Conservation (phyloP, 2,888 invertebrate genomes). For the Ochropacha duplaris region DNA sequence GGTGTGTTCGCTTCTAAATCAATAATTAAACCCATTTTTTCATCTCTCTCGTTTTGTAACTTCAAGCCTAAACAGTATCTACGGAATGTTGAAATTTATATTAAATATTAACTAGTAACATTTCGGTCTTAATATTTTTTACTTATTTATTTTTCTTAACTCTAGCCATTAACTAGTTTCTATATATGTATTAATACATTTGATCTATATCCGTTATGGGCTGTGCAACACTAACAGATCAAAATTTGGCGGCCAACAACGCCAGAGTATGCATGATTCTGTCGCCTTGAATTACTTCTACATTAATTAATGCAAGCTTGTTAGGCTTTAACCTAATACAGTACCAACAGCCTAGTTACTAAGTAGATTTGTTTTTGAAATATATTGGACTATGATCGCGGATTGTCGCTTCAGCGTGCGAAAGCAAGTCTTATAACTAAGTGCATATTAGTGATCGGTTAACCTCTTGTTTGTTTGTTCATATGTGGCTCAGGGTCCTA, state of each 20-base stretch:
- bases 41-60: neutral
- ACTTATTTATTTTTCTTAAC: neutral
- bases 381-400: too few species aligned
- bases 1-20: neutral
- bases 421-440: neutral
- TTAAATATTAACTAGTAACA: neutral
- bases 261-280: neutral
- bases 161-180: neutral
- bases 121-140: neutral
- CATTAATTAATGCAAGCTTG: neutral
- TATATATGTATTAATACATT: neutral
- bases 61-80: neutral
- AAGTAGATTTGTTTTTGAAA: too few species aligned
- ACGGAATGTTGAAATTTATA: neutral
- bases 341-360: too few species aligned
- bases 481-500: constrained; percentile 59
- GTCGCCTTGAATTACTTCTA: neutral
- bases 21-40: neutral
- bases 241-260: neutral
- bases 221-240: neutral
- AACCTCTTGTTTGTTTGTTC: constrained; percentile 19
- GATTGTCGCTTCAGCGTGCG: too few species aligned
- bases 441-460: neutral
- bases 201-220: neutral
- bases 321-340: too few species aligned